A percentile compares a stretch with the other conserved stretches of the same genome.
Evolutionary conservation across 2,888 invertebrate genomes (phyloP).

Genomic region (Labia minor): DNA sequence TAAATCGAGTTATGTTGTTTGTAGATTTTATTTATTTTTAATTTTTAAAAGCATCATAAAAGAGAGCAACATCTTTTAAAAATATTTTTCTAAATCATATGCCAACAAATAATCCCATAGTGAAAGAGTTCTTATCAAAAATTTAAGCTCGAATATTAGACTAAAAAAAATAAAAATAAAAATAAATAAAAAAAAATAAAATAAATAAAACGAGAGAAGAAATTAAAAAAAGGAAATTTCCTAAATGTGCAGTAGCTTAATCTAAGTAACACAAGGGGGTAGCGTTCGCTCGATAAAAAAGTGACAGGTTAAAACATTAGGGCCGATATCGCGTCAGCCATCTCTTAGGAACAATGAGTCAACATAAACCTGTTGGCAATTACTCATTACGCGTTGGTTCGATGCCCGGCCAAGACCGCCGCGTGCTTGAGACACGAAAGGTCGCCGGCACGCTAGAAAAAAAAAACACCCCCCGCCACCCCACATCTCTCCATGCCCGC

Average conservation of each 20-base stretch:
- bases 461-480: background rate
- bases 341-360: slow-evolving; percentile 13
- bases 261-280: background rate
- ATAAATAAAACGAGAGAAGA: background rate
- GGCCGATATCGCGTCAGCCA: slow-evolving; percentile 7
- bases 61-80: too few relatives aligned
- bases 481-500: background rate
- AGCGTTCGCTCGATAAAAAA: background rate
- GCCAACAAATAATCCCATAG: too few relatives aligned
- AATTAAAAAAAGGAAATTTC: background rate
- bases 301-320: slow-evolving; percentile 13
- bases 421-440: slow-evolving; percentile 2
- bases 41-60: too few relatives aligned
- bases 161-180: too few relatives aligned
- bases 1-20: too few relatives aligned
- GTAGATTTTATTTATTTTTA: too few relatives aligned
- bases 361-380: slow-evolving; percentile 13
- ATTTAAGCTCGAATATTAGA: too few relatives aligned
- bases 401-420: background rate
- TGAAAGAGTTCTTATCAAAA: too few relatives aligned
- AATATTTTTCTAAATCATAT: too few relatives aligned
- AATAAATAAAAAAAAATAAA: background rate
- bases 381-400: slow-evolving; percentile 13
- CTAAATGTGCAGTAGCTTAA: background rate
- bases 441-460: background rate